Percentiles rank a stretch among this genome's conserved stretches.
Evolutionary conservation across 2,113 vertebrate genomes (phyloP).

Genomic region (Nerophis ophidion): DNA sequence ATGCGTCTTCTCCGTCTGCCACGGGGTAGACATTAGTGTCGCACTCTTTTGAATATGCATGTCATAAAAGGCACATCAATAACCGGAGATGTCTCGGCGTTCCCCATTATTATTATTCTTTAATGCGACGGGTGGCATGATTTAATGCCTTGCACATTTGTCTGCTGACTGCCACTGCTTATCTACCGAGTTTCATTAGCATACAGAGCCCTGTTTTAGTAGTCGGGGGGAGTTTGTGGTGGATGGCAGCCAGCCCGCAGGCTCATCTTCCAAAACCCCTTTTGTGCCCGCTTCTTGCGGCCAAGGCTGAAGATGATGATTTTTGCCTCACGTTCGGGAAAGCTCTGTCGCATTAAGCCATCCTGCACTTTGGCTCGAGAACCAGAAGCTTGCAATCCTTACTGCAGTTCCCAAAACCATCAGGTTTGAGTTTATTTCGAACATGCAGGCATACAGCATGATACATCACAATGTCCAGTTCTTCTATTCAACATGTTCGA

Average conservation of each 20-base stretch:
- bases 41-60: constrained; percentile 49
- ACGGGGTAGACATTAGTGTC: constrained; percentile 70
- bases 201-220: constrained; percentile 58
- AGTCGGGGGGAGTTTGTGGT: constrained; percentile 21
- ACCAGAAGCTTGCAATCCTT: constrained; percentile 32
- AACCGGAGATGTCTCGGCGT: constrained; percentile 53
- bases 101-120: constrained; percentile 70
- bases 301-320: constrained; percentile 59
- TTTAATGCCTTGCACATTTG: constrained; percentile 56
- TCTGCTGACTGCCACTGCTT: constrained; percentile 44
- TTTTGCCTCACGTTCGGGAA: constrained; percentile 44
- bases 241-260: constrained; percentile 45
- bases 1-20: constrained; percentile 50
- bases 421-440: not conserved
- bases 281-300: constrained; percentile 50
- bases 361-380: constrained; percentile 34
- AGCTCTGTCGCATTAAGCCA: constrained; percentile 54
- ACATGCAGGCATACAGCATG: too few species aligned
- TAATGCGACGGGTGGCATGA: constrained; percentile 58
- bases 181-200: constrained; percentile 65
- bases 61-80: constrained; percentile 74
- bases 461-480: too few species aligned
- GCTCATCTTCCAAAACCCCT: constrained; percentile 52
- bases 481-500: too few species aligned
- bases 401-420: constrained; percentile 31